Base-by-base conservation (phyloP, 2,113 vertebrate genomes). In the Prunella himalayana region DNA sequence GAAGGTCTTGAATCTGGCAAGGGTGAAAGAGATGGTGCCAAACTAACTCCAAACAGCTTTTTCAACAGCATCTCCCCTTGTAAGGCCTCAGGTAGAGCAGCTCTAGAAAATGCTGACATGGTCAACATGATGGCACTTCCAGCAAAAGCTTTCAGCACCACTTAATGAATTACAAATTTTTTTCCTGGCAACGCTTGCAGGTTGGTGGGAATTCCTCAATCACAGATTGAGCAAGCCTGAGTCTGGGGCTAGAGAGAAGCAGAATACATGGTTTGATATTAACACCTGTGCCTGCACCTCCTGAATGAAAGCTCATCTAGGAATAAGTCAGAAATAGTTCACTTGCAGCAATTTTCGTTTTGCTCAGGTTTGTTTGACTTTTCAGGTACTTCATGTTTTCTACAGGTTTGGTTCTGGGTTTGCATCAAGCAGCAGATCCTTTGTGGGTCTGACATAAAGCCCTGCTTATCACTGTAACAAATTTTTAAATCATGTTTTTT, bases 131-230 rank as follows among this genome's bases (percentile, higher is more conserved):
- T 4, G 1, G 37, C 35, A 25, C 72, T 86, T 92, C n/a, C 90
- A 86, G 64, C 82, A 33, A 88, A 73, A 73, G 66, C 28, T 78
- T 93, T 86, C 90, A 88, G 91, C 92, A 91, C 47, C 91, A 93
- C 72, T 65, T 95, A 86, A 92, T 92, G 90, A 93, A 86, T 56
- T 24, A 51, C 14, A 57, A 56, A 6, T 10, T 15, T 63, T 91
- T 94, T 88, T 88, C 82, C 60, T 83, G 93, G 90, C 85, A 86
- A 56, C 47, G 44, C 54, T 66, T 49, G 54, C 39, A 42, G 15
- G n/a, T 64, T 61, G 60, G 63, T 84, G 82, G 70, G 77, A 88
- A 93, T 93, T 88, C 86, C 72, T 82, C 64, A 50, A 5, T 61
- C 72, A 12, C 10, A 35, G 49, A 56, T 3, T 6, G 49, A 75